phyloP scores from a whole-genome alignment of 2,113 vertebrate species.

The Saccopteryx leptura region DNA sequence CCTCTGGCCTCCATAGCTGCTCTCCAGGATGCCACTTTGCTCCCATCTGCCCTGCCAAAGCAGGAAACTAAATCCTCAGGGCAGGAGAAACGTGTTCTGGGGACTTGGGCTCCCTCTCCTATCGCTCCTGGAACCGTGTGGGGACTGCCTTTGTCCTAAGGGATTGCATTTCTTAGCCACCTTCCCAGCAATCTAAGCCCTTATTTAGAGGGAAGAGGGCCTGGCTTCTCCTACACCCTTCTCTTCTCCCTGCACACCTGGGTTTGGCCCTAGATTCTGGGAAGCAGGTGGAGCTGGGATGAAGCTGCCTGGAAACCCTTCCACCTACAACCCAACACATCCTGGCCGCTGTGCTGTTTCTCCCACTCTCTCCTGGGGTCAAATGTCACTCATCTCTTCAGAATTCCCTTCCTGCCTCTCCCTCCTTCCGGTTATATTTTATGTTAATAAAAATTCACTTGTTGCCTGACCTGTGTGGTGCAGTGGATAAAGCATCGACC shows the following conservation, averaged over 20 bases:
- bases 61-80: background rate
- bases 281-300: background rate
- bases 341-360: background rate
- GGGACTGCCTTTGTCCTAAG: background rate
- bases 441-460: background rate
- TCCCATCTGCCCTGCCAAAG: background rate
- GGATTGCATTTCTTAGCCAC: no score
- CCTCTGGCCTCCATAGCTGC: no score
- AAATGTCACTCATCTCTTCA: background rate
- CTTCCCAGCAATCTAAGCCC: background rate
- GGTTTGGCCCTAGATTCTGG: background rate
- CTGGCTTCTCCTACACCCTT: background rate
- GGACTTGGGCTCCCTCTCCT: background rate
- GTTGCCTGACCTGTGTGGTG: background rate
- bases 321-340: rapidly evolving
- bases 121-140: rapidly evolving
- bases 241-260: background rate
- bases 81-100: background rate
- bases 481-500: no score
- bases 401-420: background rate
- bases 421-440: background rate
- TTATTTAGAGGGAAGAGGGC: background rate
- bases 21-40: background rate
- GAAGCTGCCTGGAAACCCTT: background rate
- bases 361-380: background rate